Conservation (phyloP, 2,888 invertebrate genomes). For the Chrysotoxum bicinctum region DNA sequence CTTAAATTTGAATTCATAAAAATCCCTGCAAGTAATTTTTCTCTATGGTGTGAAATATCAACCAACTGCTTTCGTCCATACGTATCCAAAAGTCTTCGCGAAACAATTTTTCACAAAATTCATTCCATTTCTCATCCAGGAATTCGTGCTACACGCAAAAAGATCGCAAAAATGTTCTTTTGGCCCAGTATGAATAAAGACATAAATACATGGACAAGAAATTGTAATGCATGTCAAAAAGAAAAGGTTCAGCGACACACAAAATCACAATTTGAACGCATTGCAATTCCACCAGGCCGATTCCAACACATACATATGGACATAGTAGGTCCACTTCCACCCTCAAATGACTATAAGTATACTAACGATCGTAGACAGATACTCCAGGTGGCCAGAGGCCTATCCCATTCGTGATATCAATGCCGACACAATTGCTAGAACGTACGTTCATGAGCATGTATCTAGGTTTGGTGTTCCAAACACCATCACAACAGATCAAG, state of each 20-base stretch:
- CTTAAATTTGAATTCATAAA: too few relatives aligned
- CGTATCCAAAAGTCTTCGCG: not conserved
- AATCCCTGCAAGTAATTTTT: too few relatives aligned
- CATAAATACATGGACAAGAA: not conserved
- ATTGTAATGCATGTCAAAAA: too few relatives aligned
- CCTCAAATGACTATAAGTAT: too few relatives aligned
- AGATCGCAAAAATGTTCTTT: not conserved
- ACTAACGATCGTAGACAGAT: not conserved
- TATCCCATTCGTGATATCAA: slow-evolving; percentile 14
- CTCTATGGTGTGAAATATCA: too few relatives aligned
- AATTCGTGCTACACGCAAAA: not conserved
- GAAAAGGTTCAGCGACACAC: not conserved
- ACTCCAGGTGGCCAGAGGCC: slow-evolving; percentile 30
- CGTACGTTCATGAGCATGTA: slow-evolving; percentile 17
- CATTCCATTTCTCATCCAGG: not conserved
- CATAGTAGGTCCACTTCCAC: not conserved
- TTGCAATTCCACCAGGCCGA: not conserved
- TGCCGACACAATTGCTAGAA: slow-evolving; percentile 1
- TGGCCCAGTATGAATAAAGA: not conserved
- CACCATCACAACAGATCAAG: not conserved
- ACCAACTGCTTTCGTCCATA: too few relatives aligned
- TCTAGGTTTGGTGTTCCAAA: slow-evolving; percentile 3
- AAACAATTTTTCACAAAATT: not conserved
- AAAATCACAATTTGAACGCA: not conserved
- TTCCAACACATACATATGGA: too few relatives aligned